Percentiles rank a stretch among this genome's conserved stretches.
These are phyloP conservation scores for Colletes collaris DNA, from an alignment of 2,888 invertebrate species.

Conservation along the genomic window DNA sequence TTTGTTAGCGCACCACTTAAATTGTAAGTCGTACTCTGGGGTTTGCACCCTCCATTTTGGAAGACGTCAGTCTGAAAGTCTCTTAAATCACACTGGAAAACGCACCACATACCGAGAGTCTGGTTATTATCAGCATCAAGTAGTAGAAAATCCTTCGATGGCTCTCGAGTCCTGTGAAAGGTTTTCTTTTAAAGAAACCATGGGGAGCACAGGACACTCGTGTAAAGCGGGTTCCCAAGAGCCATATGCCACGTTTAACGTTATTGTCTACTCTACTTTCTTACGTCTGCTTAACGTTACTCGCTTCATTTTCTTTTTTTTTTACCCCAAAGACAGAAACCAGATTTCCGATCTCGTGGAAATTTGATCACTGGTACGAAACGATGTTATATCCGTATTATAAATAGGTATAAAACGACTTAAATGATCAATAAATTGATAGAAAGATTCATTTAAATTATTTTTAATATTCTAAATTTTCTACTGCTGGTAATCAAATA, in stretches of 20 bases:
- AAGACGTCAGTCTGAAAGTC: too few relatives aligned
- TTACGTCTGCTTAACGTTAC: conserved; percentile 30
- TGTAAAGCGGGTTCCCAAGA: conserved; percentile 31
- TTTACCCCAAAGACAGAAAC: not conserved
- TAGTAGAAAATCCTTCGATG: conserved; percentile 28
- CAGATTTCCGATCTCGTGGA: conserved; percentile 2
- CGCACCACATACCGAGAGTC: not conserved
- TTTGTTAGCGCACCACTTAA: too few relatives aligned
- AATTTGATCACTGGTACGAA: not conserved
- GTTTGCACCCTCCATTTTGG: too few relatives aligned
- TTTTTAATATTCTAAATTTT: too few relatives aligned
- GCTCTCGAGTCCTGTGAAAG: conserved; percentile 25
- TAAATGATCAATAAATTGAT: too few relatives aligned
- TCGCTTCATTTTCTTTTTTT: conserved; percentile 6
- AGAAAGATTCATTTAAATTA: too few relatives aligned
- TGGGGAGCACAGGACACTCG: conserved; percentile 12
- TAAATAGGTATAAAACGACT: too few relatives aligned
- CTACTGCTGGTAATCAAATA: too few relatives aligned
- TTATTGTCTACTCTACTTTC: conserved; percentile 32
- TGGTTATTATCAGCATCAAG: conserved; percentile 44
- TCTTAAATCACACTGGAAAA: too few relatives aligned
- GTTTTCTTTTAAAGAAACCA: conserved; percentile 38
- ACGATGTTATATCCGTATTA: too few relatives aligned
- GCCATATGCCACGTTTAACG: conserved; percentile 43
- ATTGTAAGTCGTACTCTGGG: too few relatives aligned